Conservation (phyloP, 2,888 invertebrate genomes). For the Thysanoteuthis rhombus region DNA sequence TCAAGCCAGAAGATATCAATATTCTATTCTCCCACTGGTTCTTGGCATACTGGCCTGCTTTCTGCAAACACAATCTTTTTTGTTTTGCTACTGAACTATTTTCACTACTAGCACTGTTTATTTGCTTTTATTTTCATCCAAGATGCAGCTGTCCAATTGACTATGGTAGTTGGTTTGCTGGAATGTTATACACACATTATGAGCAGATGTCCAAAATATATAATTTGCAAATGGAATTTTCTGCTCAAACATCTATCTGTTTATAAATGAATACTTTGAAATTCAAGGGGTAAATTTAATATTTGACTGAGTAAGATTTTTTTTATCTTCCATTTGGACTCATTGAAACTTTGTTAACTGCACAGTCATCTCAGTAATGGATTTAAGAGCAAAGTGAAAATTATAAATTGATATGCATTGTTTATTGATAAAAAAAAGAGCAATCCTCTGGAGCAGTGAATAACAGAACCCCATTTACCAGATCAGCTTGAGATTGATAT, state of each 20-base stretch:
- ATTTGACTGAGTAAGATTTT: too few species aligned
- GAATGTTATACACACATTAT: background rate
- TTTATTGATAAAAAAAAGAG: background rate
- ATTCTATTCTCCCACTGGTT: background rate
- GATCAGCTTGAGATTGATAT: background rate
- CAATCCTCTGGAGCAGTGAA: too few species aligned
- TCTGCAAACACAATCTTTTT: background rate
- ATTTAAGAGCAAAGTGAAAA: background rate
- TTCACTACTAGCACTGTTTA: background rate
- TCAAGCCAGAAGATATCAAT: too few species aligned
- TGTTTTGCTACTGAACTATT: background rate
- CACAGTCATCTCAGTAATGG: too few species aligned
- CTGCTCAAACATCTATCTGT: background rate
- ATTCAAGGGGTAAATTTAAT: too few species aligned
- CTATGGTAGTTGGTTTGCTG: background rate
- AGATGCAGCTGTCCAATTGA: background rate
- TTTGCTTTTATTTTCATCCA: background rate
- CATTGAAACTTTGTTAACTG: too few species aligned
- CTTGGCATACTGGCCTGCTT: background rate
- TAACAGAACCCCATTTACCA: background rate
- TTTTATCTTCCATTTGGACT: too few species aligned
- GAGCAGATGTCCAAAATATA: background rate
- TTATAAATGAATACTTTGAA: background rate
- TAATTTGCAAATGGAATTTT: background rate
- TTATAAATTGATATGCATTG: background rate